phyloP scores from a whole-genome alignment of 2,797 vertebrate species.

The Enteromius trimaculatus region DNA sequence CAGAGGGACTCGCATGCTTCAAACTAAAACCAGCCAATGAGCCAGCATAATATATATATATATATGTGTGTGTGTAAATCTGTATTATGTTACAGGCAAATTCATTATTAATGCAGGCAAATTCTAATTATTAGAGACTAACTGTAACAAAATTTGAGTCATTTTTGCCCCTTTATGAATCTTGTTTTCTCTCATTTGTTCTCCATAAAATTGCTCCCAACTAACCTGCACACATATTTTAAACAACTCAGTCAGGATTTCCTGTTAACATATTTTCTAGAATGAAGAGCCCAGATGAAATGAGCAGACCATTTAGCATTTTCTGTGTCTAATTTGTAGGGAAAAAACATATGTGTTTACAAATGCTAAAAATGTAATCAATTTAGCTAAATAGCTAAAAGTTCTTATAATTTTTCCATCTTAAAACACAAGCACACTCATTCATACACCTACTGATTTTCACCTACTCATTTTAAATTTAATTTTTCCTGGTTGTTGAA shows the following conservation, averaged over 20 bases:
- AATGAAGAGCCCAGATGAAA: neutral
- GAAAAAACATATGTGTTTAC: neutral
- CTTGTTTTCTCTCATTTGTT: neutral
- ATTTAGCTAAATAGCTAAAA: neutral
- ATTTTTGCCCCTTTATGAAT: neutral
- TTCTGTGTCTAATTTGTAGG: neutral
- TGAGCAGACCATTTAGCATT: neutral
- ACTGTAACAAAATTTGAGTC: neutral
- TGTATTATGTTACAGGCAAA: too few relatives aligned
- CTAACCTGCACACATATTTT: constrained; percentile 6
- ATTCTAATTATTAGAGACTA: neutral
- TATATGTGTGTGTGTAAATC: neutral
- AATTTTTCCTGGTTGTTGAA: constrained; percentile 32
- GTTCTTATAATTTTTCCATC: neutral
- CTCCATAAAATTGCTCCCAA: neutral
- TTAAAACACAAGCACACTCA: neutral
- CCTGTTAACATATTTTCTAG: neutral
- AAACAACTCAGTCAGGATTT: neutral
- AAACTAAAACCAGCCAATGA: constrained; percentile 5
- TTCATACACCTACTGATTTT: constrained; percentile 18
- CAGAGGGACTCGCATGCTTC: neutral
- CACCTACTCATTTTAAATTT: neutral
- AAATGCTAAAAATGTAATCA: neutral
- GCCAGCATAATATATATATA: neutral
- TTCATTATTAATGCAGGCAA: neutral